A percentile compares a stretch with the other conserved stretches of the same genome.
Conservation (phyloP, 1,140 invertebrate species). For the Dendroctonus valens region DNA sequence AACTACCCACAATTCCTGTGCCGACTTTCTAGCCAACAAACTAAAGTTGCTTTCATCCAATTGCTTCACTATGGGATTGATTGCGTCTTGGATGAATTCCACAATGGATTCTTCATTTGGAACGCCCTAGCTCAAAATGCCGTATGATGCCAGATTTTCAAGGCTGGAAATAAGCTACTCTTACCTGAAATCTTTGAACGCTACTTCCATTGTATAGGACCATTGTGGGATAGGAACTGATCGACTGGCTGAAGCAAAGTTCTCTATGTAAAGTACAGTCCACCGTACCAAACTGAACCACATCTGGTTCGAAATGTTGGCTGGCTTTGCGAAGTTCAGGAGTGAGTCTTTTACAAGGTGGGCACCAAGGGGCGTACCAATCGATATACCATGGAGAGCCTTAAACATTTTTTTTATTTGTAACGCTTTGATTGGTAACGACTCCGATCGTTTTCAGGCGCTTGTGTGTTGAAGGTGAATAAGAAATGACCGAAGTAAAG, state of each 20-base stretch:
- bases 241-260: slow-evolving; percentile 62
- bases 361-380: slow-evolving; percentile 83
- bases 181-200: slow-evolving; percentile 58
- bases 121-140: slow-evolving; percentile 2
- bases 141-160: not conserved
- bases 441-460: too few species aligned
- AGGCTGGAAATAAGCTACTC: not conserved
- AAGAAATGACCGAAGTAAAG: too few species aligned
- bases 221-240: slow-evolving; percentile 72
- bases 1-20: slow-evolving; percentile 74
- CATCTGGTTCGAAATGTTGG: slow-evolving; percentile 53
- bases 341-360: slow-evolving; percentile 73
- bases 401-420: too few species aligned
- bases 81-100: slow-evolving; percentile 29
- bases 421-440: too few species aligned
- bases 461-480: too few species aligned
- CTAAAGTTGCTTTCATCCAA: slow-evolving; percentile 60
- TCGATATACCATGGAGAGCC: slow-evolving; percentile 70
- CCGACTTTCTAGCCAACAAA: slow-evolving; percentile 59
- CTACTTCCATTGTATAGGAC: slow-evolving; percentile 67
- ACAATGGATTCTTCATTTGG: slow-evolving; percentile 19
- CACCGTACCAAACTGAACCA: slow-evolving; percentile 65
- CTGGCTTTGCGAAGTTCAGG: slow-evolving; percentile 72
- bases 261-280: slow-evolving; percentile 60
- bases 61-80: slow-evolving; percentile 55